phyloP scores from a whole-genome alignment of 2,888 invertebrate genomes.

The Pristionchus arcanus region DNA sequence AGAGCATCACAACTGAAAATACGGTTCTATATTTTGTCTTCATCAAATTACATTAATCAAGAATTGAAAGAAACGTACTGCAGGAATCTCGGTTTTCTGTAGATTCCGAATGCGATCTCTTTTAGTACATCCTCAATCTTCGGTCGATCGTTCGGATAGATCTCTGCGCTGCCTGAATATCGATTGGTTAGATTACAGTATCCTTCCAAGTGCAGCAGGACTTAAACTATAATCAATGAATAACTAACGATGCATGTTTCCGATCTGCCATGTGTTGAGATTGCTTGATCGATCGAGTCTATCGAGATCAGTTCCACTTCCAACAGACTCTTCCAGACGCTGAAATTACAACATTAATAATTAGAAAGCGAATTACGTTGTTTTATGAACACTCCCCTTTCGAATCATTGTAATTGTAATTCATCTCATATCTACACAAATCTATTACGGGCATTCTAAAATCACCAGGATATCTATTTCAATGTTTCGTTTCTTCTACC shows the following conservation, averaged over 20 bases:
- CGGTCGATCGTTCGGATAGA: slow-evolving; percentile 27
- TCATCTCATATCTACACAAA: no score
- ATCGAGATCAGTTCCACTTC: slow-evolving; percentile 16
- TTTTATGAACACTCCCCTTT: no score
- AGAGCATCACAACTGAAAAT: neutral
- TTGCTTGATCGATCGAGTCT: slow-evolving; percentile 17
- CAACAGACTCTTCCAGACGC: slow-evolving; percentile 43
- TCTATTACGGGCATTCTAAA: neutral
- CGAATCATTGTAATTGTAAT: neutral
- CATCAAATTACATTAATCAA: neutral
- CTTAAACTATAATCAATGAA: neutral
- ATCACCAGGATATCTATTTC: neutral
- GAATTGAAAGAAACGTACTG: neutral
- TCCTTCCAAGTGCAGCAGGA: no score
- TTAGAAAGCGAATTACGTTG: no score
- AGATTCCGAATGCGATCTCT: slow-evolving; percentile 43
- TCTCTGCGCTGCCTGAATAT: slow-evolving; percentile 45
- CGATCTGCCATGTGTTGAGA: slow-evolving; percentile 52
- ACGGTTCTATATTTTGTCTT: neutral
- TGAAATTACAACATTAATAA: neutral
- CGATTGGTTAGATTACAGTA: neutral
- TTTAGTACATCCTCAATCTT: slow-evolving; percentile 51
- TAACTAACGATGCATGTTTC: slow-evolving; percentile 33
- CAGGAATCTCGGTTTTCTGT: slow-evolving; percentile 41
- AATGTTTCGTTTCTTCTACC: no score